Evolutionary conservation across 2,113 vertebrate genomes (phyloP).

Genomic region (Urocynchramus pylzowi): DNA sequence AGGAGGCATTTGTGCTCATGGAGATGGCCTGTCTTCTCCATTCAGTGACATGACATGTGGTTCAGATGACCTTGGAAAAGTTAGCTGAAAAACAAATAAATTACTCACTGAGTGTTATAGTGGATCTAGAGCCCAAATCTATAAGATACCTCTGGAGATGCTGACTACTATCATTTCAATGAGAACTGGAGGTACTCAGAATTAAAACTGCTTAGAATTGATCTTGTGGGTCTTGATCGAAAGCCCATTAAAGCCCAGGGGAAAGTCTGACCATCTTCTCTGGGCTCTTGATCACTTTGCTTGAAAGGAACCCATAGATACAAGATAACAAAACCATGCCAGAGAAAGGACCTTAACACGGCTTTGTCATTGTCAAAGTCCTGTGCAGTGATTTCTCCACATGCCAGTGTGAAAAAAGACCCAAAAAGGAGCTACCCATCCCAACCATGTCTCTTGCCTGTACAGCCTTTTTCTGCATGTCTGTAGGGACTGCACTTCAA

Average conservation of each 20-base stretch:
- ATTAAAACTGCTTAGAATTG: background rate
- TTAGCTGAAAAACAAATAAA: slow-evolving; percentile 2
- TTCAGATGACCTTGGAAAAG: background rate
- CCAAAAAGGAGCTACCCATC: background rate
- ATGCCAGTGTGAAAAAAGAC: background rate
- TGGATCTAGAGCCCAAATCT: background rate
- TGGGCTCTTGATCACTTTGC: background rate
- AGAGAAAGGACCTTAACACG: background rate
- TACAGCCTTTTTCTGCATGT: background rate
- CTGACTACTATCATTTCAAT: background rate
- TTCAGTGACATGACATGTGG: background rate
- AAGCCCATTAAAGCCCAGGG: background rate
- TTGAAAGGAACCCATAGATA: background rate
- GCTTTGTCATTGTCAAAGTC: background rate
- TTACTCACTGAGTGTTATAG: background rate
- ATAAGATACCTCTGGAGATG: background rate
- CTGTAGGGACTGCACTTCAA: background rate
- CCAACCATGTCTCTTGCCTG: fast-evolving
- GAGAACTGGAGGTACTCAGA: background rate
- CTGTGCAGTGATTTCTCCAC: background rate
- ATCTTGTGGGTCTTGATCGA: background rate
- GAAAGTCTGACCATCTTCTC: background rate
- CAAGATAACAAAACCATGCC: background rate
- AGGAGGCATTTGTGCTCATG: background rate
- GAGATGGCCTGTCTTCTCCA: background rate